Conservation (phyloP, 2,888 invertebrate species). For the Petrolisthes manimaculis region DNA sequence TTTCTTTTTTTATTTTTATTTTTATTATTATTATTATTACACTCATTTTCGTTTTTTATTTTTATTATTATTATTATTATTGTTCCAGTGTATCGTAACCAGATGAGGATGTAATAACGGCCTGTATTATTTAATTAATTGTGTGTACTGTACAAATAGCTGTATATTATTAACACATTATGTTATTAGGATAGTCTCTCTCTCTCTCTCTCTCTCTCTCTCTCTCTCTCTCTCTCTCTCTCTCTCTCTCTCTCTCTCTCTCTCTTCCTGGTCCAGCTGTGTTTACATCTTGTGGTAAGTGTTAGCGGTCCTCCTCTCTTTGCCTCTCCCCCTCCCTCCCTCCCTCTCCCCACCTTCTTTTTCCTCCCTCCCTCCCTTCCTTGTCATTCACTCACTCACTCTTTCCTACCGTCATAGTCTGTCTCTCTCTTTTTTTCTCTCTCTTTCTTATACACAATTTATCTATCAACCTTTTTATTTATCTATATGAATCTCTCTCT, state of each 20-base stretch:
- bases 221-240: neutral
- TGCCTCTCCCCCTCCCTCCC: neutral
- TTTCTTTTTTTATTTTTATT: no score
- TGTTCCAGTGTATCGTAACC: no score
- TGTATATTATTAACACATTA: neutral
- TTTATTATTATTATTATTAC: no score
- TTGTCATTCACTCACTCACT: neutral
- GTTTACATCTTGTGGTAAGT: neutral
- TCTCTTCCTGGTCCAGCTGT: neutral
- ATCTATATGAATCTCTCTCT: neutral
- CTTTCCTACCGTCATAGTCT: neutral
- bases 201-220: slow-evolving; percentile 5
- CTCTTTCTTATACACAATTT: slow-evolving; percentile 1
- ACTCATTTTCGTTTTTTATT: no score
- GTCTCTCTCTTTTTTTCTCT: neutral
- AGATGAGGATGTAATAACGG: no score
- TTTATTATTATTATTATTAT: no score
- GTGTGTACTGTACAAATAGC: neutral
- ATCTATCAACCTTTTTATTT: neutral
- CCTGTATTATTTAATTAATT: neutral
- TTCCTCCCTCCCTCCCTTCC: neutral
- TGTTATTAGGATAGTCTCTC: neutral
- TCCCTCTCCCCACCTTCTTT: neutral
- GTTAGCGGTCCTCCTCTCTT: neutral
- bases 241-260: slow-evolving; percentile 1